phyloP scores from a whole-genome alignment of 2,113 vertebrate species.

The Amia ocellicauda region DNA sequence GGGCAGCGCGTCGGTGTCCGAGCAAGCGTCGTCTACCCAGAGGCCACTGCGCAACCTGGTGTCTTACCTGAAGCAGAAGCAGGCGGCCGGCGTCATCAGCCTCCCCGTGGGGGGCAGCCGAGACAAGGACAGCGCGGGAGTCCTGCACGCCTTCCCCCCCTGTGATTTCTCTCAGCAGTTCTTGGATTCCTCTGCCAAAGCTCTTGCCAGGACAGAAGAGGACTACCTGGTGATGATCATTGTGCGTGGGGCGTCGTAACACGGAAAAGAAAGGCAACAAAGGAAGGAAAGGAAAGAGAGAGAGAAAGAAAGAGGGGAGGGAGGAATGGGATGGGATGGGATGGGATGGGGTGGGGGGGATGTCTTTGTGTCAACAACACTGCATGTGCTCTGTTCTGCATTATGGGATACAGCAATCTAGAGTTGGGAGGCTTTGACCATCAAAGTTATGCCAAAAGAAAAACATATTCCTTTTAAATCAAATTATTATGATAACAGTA shows the following conservation, averaged over 20 bases:
- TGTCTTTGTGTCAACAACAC: slow-evolving; percentile 67
- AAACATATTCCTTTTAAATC: slow-evolving; percentile 29
- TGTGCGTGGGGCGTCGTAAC: slow-evolving; percentile 95
- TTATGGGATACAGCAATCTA: slow-evolving; percentile 84
- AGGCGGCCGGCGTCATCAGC: slow-evolving; percentile 98
- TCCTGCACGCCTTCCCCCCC: slow-evolving; percentile 97
- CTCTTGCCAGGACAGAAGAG: slow-evolving; percentile 96
- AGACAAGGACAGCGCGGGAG: slow-evolving; percentile 97
- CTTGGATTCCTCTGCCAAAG: slow-evolving; percentile 96
- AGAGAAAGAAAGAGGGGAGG: slow-evolving; percentile 28
- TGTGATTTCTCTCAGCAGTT: slow-evolving; percentile 99
- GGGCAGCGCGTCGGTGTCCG: slow-evolving; percentile 63
- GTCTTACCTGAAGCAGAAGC: slow-evolving; percentile 99
- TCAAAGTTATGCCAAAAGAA: slow-evolving; percentile 48
- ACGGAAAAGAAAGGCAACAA: slow-evolving; percentile 38
- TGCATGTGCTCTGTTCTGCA: slow-evolving; percentile 84
- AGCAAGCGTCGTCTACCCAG: slow-evolving; percentile 85
- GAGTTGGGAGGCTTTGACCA: slow-evolving; percentile 52
- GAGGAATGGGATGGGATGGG: too few relatives aligned
- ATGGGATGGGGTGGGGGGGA: too few relatives aligned
- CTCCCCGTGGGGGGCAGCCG: slow-evolving; percentile 93
- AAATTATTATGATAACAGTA: too few relatives aligned
- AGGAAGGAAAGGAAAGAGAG: slow-evolving; percentile 35
- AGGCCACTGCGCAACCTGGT: slow-evolving; percentile 97
- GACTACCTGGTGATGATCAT: slow-evolving; percentile 99